A percentile compares a stretch with the other conserved stretches of the same genome.
phyloP scores from a whole-genome alignment of 2,113 vertebrate species.

The Sminthopsis crassicaudata region DNA sequence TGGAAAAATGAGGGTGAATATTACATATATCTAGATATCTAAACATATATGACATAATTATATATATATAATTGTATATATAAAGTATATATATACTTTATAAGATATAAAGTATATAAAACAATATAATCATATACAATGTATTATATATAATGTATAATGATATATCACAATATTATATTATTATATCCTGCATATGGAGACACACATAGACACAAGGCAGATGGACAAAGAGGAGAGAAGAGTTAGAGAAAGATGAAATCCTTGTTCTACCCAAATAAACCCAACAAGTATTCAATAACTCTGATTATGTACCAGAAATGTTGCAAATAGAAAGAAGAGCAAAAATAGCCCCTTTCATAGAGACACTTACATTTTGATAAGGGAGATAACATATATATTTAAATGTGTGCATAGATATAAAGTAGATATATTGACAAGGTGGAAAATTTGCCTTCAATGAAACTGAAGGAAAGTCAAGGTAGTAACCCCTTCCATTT shows the following conservation, averaged over 20 bases:
- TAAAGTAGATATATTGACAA: neutral
- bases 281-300: neutral
- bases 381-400: neutral
- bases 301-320: neutral
- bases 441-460: neutral
- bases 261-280: neutral
- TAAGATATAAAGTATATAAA: conserved; percentile 21
- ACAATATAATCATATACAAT: neutral
- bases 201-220: neutral
- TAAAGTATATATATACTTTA: neutral
- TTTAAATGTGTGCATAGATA: neutral
- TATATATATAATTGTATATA: neutral
- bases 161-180: neutral
- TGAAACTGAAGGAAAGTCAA: neutral
- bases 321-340: neutral
- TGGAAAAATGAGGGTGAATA: conserved; percentile 40
- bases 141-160: neutral
- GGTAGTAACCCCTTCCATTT: neutral
- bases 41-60: neutral
- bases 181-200: neutral
- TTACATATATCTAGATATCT: neutral
- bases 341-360: neutral
- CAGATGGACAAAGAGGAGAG: neutral
- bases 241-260: neutral
- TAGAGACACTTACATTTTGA: neutral